Evolutionary conservation across 23 tunicate species (phyloP), one percentile per base, ranked within the genome.

Genomic region (Halocynthia aurantium): DNA sequence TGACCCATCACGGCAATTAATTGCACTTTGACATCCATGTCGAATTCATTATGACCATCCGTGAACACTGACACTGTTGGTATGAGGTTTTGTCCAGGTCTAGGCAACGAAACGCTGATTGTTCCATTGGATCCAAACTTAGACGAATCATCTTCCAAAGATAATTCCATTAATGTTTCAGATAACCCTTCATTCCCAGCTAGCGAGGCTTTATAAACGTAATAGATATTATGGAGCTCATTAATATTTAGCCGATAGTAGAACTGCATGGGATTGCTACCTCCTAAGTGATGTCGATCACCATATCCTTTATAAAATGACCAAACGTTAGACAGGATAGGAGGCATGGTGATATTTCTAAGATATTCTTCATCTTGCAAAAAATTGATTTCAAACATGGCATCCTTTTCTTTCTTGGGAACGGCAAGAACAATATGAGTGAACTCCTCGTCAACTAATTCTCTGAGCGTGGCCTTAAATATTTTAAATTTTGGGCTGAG

Each of bases 261-360:
- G 71, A 84, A 91, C 40, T 51, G 17, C 10, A 62, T 64, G 1
- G 44, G 44, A 31, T 31, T 31, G 17, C 10, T 18, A 8, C 20
- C 22, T 17, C 50, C 61, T 6, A 17, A 19, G 13, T 55, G 10
- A 51, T 56, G 10, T 11, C 54, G 8, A 40, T 31, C 51, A 53
- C 77, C 54, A 64, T 77, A 67, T 6, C 90, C 90, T 75, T 71
- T 61, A 51, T 72, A 70, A 17, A 85, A 72, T 19, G 90, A 81
- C 90, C 86, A 91, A 21, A 91, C 51, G 69, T 91, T 85, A 6
- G 97, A 91, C 55, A 91, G 81, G 5, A 91, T 60, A 67, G 77
- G 77, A 6, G 97, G 90, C 6, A 81, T 84, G 12, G 68, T 53
- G 50, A 85, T 50, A 19, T 70, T 61, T 6, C 40, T 53, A 6